phyloP scores from a whole-genome alignment of 2,797 vertebrate genomes.

The Salarias fasciatus region DNA sequence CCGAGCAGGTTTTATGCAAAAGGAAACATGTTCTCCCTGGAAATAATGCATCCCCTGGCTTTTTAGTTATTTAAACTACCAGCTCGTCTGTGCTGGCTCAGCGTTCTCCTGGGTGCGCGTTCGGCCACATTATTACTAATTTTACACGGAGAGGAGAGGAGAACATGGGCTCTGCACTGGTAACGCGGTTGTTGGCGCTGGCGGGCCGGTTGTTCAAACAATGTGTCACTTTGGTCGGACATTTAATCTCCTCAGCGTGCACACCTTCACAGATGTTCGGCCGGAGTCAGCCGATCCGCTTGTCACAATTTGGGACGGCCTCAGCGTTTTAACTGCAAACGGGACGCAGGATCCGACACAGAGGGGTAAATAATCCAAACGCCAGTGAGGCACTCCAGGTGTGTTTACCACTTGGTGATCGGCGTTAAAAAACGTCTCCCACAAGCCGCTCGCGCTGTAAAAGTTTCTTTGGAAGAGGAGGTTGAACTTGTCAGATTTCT shows the following conservation, averaged over 20 bases:
- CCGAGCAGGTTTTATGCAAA: conserved; percentile 71
- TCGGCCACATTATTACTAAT: conserved; percentile 66
- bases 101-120: conserved; percentile 64
- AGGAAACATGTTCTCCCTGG: conserved; percentile 69
- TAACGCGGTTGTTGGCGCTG: conserved; percentile 51
- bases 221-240: conserved; percentile 52
- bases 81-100: conserved; percentile 68
- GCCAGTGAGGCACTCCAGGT: conserved; percentile 19
- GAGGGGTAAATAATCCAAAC: too few species aligned
- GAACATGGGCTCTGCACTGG: conserved; percentile 56
- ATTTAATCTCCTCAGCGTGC: conserved; percentile 41
- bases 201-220: conserved; percentile 64
- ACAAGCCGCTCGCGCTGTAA: too few species aligned
- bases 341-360: neutral
- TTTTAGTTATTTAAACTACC: conserved; percentile 75
- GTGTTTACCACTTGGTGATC: conserved; percentile 6
- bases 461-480: too few species aligned
- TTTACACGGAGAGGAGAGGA: conserved; percentile 62
- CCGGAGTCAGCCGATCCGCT: conserved; percentile 27
- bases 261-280: conserved; percentile 24
- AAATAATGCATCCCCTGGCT: conserved; percentile 70
- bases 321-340: conserved; percentile 7
- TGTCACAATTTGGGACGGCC: conserved; percentile 5
- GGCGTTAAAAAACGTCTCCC: conserved; percentile 2
- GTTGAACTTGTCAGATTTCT: conserved; percentile 39